Percentiles rank a stretch among this genome's conserved stretches.
Evolutionary conservation across 2,888 invertebrate genomes (phyloP).

Genomic region (Theristus sp.): DNA sequence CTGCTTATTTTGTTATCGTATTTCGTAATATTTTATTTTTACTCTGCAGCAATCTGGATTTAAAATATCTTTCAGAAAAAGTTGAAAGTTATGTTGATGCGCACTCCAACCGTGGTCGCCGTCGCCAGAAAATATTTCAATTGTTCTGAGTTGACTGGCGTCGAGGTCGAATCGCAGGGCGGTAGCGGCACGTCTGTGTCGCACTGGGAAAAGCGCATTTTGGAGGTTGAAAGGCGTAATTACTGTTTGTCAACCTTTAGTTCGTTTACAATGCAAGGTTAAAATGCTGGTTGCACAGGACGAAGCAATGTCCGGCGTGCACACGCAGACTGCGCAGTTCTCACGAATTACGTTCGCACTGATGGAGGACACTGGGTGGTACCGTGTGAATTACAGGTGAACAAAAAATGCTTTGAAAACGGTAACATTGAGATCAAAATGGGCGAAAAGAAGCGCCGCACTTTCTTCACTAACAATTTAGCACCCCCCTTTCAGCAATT

Average conservation of each 20-base stretch:
- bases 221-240: slow-evolving; percentile 52
- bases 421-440: too few relatives aligned
- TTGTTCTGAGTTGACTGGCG: slow-evolving; percentile 67
- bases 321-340: slow-evolving; percentile 85
- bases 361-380: slow-evolving; percentile 86
- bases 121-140: slow-evolving; percentile 73
- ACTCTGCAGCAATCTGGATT: too few relatives aligned
- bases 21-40: too few relatives aligned
- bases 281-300: slow-evolving; percentile 56
- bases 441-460: too few relatives aligned
- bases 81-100: too few relatives aligned
- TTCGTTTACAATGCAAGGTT: too few relatives aligned
- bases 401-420: too few relatives aligned
- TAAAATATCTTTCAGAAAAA: too few relatives aligned
- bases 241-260: too few relatives aligned
- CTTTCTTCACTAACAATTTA: too few relatives aligned
- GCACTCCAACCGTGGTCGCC: slow-evolving; percentile 62
- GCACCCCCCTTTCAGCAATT: too few relatives aligned
- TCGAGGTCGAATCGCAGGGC: slow-evolving; percentile 86
- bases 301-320: slow-evolving; percentile 93
- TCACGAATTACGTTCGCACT: slow-evolving; percentile 75
- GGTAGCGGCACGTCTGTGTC: slow-evolving; percentile 83
- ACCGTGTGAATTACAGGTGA: slow-evolving; percentile 2
- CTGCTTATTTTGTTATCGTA: too few relatives aligned
- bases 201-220: slow-evolving; percentile 91